These are phyloP conservation scores for Lipotes vexillifer DNA, from an alignment of 2,113 vertebrate species.

Conservation along the genomic window DNA sequence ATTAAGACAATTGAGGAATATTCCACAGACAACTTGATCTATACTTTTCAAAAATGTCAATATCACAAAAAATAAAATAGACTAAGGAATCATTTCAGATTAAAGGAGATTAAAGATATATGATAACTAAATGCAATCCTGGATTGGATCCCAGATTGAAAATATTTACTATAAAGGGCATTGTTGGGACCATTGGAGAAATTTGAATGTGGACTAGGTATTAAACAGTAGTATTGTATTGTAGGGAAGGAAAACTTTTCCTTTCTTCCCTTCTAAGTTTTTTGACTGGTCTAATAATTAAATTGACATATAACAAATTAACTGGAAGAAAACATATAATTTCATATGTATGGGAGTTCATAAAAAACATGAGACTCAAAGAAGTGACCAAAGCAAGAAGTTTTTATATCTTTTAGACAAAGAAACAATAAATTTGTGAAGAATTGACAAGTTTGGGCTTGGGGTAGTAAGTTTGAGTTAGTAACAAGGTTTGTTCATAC, in stretches of 20 bases:
- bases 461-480: no score
- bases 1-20: not conserved
- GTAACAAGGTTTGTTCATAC: no score
- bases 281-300: not conserved
- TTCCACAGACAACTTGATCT: not conserved
- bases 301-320: not conserved
- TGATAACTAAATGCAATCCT: not conserved
- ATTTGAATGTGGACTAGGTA: not conserved
- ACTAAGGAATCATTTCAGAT: not conserved
- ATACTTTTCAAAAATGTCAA: conserved; percentile 16
- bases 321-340: not conserved
- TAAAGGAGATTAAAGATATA: not conserved
- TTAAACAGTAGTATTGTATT: not conserved
- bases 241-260: not conserved
- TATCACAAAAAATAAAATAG: not conserved
- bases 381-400: not conserved
- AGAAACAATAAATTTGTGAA: not conserved
- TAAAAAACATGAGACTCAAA: not conserved
- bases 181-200: not conserved
- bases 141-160: not conserved
- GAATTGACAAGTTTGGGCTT: no score
- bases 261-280: not conserved
- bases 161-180: not conserved
- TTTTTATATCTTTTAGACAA: not conserved
- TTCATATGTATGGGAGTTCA: not conserved